Base-by-base conservation (phyloP, 2,888 invertebrate species). In the Drosophila ezoana region DNA sequence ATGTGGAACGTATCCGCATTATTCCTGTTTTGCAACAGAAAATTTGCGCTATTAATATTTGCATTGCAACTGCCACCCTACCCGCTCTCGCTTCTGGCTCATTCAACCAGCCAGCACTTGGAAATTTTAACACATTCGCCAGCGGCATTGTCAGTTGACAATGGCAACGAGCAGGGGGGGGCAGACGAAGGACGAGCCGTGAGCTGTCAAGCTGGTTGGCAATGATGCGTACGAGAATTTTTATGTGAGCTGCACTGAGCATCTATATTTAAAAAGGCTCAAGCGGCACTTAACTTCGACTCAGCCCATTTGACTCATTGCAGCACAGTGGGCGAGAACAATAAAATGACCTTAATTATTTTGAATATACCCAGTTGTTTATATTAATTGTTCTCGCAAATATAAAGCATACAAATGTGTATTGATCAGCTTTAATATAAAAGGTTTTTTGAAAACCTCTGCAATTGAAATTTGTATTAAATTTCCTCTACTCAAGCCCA, bases 21-120 rank as follows among this genome's bases (percentile, higher is more conserved):
- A 43, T 73, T 71, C 41, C 63, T 84, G 72, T 79, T 68, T 45
- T 68, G 82, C 66, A 64, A 69, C 70, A 69, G 62, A 85, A 81
- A 83, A 85, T 74, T 81, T 85, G 72, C 74, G 71, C 86, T 82
- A 82, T 85, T 87, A 83, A 87, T 83, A 85, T 87, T 87, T 83
- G 76, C 88, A 81, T 87, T 87, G 40, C 70, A 87, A 76, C 74
- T 72, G 74, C 76, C 73, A 68, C 69, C 66, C 43, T 33, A 33
- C 43, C 53, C 49, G 32, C 23, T 8, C 37, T 40, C 16, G 23
- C 3, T 5, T 23, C 65, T 28, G 35, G 28, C 8, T 28, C 51
- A 28, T 35, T 35, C 35, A 28, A 4, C n/a, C 9, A 52, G 20
- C 11, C 49, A 41, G 52, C 61, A 53, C 57, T 63, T 62, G 66